phyloP scores from a whole-genome alignment of 2,113 vertebrate genomes.

The Indri indri region DNA sequence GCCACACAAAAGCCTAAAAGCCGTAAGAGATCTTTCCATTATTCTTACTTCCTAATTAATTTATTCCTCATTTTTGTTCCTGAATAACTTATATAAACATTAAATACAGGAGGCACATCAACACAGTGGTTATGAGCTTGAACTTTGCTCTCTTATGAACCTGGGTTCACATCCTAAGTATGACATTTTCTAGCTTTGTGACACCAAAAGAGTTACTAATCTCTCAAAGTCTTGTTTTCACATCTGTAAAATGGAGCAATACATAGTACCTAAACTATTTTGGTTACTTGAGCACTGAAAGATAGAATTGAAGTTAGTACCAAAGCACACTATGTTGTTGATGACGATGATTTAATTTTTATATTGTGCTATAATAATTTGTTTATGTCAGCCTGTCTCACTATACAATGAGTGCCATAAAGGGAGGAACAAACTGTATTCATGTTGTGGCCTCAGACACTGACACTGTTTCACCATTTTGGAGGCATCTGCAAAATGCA shows the following conservation, averaged over 20 bases:
- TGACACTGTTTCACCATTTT: not conserved
- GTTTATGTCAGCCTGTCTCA: not conserved
- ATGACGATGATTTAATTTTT: not conserved
- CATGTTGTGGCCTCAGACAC: not conserved
- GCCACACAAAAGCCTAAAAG: not conserved
- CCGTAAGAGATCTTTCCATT: not conserved
- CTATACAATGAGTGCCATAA: not conserved
- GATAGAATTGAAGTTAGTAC: not conserved
- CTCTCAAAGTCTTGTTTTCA: not conserved
- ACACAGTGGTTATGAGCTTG: not conserved
- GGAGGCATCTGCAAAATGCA: not conserved
- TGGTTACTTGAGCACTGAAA: not conserved
- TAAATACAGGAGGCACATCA: not conserved
- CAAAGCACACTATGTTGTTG: not conserved
- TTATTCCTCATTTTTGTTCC: not conserved
- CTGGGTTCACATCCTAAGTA: not conserved
- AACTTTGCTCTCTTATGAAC: not conserved
- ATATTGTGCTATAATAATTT: not conserved
- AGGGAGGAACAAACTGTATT: not conserved
- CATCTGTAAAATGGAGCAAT: not conserved
- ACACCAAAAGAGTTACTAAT: not conserved
- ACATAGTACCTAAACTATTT: not conserved
- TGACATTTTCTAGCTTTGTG: conserved; percentile 5
- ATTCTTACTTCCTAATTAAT: not conserved
- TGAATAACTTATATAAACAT: not conserved